Evolutionary conservation across 30 jellyfish, hydroid and myxozoan species (phyloP), one percentile per base, ranked within the genome.

Genomic region (Calvadosia cruxmelitensis): DNA sequence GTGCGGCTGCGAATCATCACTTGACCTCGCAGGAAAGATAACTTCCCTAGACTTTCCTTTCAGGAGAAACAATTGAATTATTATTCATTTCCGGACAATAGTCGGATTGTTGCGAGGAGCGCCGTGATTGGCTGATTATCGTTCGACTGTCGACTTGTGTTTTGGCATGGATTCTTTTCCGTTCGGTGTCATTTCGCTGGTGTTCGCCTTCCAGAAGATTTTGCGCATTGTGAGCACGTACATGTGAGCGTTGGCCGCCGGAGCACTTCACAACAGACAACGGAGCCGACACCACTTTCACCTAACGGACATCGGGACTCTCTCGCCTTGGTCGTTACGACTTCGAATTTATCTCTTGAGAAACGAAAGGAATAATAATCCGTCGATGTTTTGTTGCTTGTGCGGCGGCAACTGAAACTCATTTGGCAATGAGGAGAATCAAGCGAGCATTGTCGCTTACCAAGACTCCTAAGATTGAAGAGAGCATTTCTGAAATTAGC

Each of bases 381-480:
- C n/a, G n/a, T n/a, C n/a, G n/a, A n/a, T n/a, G n/a, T n/a, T n/a
- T n/a, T n/a, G n/a, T n/a, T n/a, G n/a, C n/a, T n/a, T n/a, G n/a
- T n/a, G n/a, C n/a, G n/a, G n/a, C n/a, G n/a, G n/a, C n/a, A n/a
- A n/a, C n/a, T n/a, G n/a, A n/a, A n/a, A n/a, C n/a, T n/a, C n/a
- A n/a, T 48, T n/a, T 48, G 61, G 7, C 12, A 53, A 89, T 89
- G 98, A 89, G 93, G 80, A 74, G 94, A 62, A 69, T 89, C 42
- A 89, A 89, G 77, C 88, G 98, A 57, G 98, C 94, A 15, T 74
- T 89, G 57, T 89, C 98, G 34, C 68, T 89, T 27, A 89, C 94
- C 12, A 89, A 89, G 52, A 87, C 96, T 48, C 98, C 98, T 50
- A 89, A 87, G 73, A 89, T 89, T 51, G 98, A 89, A 64, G 98